Percentiles rank a stretch among this genome's conserved stretches.
Conservation (phyloP, 2,797 vertebrate species). For the Pogoniulus pusillus region DNA sequence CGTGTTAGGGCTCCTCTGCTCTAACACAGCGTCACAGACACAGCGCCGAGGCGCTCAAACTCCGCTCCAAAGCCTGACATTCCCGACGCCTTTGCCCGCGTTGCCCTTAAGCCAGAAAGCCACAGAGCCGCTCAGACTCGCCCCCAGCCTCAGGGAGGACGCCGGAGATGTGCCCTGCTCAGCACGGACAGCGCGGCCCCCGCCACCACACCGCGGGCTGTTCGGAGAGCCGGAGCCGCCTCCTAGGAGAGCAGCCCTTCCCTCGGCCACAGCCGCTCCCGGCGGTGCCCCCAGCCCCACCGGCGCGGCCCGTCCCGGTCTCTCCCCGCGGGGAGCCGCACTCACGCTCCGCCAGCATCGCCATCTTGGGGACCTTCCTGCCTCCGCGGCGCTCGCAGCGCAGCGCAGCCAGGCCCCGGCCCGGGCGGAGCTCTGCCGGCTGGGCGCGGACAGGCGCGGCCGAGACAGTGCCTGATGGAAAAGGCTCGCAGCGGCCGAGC, state of each 20-base stretch:
- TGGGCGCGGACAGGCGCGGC: rapidly evolving
- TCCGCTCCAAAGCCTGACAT: too few relatives aligned
- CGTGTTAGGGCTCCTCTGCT: too few relatives aligned
- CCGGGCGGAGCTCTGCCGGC: rapidly evolving
- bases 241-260: too few relatives aligned
- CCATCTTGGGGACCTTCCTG: conserved; percentile 78
- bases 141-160: neutral
- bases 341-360: conserved; percentile 90
- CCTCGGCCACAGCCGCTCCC: neutral
- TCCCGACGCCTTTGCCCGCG: too few relatives aligned
- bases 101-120: too few relatives aligned
- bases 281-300: neutral
- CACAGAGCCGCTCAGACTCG: neutral
- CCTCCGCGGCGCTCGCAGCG: rapidly evolving
- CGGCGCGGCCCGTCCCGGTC: neutral
- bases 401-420: rapidly evolving
- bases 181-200: neutral
- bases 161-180: too few relatives aligned
- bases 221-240: neutral
- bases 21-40: too few relatives aligned
- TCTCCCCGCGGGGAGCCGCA: neutral
- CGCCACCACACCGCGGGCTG: neutral
- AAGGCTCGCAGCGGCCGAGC: neutral
- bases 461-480: rapidly evolving
- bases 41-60: rapidly evolving